Evolutionary conservation across 2,797 vertebrate species (phyloP).

Genomic region (Mus spretus): DNA sequence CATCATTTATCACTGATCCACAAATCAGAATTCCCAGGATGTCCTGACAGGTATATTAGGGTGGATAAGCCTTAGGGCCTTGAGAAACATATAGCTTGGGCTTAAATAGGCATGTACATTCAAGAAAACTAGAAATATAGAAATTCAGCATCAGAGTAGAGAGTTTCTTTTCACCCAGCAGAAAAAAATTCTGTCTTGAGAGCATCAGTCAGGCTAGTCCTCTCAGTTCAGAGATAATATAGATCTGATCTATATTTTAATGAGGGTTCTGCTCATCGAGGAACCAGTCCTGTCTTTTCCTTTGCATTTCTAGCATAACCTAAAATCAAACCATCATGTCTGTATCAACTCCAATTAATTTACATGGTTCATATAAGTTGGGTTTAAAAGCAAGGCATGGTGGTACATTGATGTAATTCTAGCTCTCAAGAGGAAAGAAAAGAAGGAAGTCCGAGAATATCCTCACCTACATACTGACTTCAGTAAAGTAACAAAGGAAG

Average conservation of each 20-base stretch:
- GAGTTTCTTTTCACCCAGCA: not conserved
- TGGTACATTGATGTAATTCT: too few species aligned
- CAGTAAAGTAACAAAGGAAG: not conserved
- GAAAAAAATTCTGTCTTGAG: not conserved
- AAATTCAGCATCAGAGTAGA: not conserved
- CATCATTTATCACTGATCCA: not conserved
- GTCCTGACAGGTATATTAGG: not conserved
- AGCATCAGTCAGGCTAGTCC: not conserved
- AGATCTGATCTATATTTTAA: not conserved
- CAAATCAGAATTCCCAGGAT: not conserved
- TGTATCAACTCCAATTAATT: not conserved
- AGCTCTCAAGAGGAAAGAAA: not conserved
- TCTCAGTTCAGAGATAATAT: not conserved
- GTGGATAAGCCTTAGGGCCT: rapidly evolving
- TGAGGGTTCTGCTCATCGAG: not conserved
- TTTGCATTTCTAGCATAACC: not conserved
- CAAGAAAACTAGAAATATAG: not conserved
- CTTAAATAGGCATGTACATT: not conserved
- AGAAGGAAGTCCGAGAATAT: not conserved
- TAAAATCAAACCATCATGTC: not conserved
- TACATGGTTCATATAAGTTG: not conserved
- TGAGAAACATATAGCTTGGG: not conserved
- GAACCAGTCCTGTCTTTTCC: not conserved
- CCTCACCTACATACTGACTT: not conserved
- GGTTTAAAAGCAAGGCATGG: not conserved